These are phyloP conservation scores for Tetrao urogallus DNA, from an alignment of 2,113 vertebrate genomes.

Conservation along the genomic window DNA sequence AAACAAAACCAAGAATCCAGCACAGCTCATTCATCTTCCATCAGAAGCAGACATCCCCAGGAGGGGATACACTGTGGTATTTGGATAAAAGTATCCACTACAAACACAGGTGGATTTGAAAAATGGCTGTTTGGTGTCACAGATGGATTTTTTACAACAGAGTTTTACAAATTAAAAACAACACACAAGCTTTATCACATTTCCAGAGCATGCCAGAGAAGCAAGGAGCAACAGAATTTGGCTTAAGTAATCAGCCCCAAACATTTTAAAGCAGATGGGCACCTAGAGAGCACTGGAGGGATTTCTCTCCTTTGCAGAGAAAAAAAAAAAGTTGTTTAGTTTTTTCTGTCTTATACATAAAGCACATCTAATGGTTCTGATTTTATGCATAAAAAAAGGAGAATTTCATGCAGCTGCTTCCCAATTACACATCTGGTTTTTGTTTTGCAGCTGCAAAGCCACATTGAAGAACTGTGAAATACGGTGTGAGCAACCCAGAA, in stretches of 20 bases:
- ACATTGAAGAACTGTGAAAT: constrained; percentile 59
- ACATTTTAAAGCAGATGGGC: constrained; percentile 64
- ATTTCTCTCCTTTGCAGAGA: constrained; percentile 56
- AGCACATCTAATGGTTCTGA: constrained; percentile 39
- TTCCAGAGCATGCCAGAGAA: not conserved
- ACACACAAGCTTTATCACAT: not conserved
- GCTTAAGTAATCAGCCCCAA: constrained; percentile 34
- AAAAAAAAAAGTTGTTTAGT: constrained; percentile 34
- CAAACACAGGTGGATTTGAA: not conserved
- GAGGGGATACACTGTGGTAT: not conserved
- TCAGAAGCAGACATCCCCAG: not conserved
- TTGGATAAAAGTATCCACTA: not conserved
- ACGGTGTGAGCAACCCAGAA: not conserved
- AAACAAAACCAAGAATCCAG: not conserved
- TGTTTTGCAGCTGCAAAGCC: constrained; percentile 58
- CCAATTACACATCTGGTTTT: constrained; percentile 70
- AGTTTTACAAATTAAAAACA: not conserved
- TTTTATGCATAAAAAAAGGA: constrained; percentile 61
- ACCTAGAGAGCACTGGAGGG: constrained; percentile 57
- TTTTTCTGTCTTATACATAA: constrained; percentile 50
- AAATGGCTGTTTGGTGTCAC: not conserved
- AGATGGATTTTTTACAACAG: not conserved
- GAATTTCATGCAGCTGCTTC: constrained; percentile 64
- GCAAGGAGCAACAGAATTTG: not conserved
- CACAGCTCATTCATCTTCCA: not conserved